Evolutionary conservation across 2,888 invertebrate species (phyloP), one percentile per base, ranked within the genome.

Genomic region (Microchrysa polita): DNA sequence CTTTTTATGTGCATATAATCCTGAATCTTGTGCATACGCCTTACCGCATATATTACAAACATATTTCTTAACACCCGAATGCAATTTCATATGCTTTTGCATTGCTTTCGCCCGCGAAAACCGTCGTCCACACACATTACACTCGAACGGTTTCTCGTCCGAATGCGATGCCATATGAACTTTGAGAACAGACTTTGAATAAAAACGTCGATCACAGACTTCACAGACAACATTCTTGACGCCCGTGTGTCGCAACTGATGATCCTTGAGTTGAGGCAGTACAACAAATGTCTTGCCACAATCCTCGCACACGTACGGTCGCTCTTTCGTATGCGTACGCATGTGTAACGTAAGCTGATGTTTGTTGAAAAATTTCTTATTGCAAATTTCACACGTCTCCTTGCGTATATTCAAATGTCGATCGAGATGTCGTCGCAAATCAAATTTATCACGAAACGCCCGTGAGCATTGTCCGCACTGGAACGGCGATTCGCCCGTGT

Each of bases 261-360:
- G 81, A 75, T 81, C 80, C 5, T 79, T 80, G 16, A 81, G 74
- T 72, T 81, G 80, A 53, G 80, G 80, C 4, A 79, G 78, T 67
- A 79, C 76, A n/a, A 79, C 78, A 76, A 80, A 81, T 40, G 79
- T 79, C 77, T 80, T 80, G n/a, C 77, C 76, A 20, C 81, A 81
- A 40, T 78, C 79, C 27, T 78, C 79, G 63, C 81, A 81, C 27
- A 77, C 86, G 77, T 85, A 88, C 0, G 88, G 88, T 5, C 87
- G 82, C 76, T 88, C 88, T 0, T 87, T 87, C 0, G 87, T 87
- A 67, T 88, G 88, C 0, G 87, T 87, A 1, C 87, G 79, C 27
- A 87, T 80, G 74, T 82, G 82, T 16, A 79, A 75, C 7, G 79
- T 77, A 67, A 80, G 78, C 69, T 80, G 79, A 74, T 77, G 78